Evolutionary conservation across 2,797 vertebrate species (phyloP).

Genomic region (Ataeniobius toweri): DNA sequence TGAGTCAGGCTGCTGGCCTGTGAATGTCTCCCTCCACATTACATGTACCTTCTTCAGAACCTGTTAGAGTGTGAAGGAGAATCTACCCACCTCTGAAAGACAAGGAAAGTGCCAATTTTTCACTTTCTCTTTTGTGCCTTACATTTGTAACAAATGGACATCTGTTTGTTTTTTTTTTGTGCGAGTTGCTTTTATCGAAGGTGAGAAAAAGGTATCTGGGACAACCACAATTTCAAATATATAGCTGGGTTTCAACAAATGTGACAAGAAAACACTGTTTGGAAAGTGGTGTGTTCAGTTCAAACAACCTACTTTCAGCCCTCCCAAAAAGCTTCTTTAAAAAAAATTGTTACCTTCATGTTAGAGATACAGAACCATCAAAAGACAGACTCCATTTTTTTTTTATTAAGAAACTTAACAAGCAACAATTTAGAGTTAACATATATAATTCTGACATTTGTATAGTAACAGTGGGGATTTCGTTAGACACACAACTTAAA

Average conservation of each 20-base stretch:
- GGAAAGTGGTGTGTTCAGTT: not conserved
- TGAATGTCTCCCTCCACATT: slow-evolving; percentile 73
- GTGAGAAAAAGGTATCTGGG: slow-evolving; percentile 14
- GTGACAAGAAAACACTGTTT: slow-evolving; percentile 9
- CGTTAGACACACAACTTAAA: no score
- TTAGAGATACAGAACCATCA: not conserved
- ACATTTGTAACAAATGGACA: slow-evolving; percentile 38
- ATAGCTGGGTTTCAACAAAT: slow-evolving; percentile 4
- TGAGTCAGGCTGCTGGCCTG: slow-evolving; percentile 66
- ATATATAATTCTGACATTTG: not conserved
- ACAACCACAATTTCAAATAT: slow-evolving; percentile 25
- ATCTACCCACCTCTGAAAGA: slow-evolving; percentile 58
- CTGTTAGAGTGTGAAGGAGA: slow-evolving; percentile 79
- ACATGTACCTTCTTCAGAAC: slow-evolving; percentile 70
- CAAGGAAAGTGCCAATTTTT: slow-evolving; percentile 54
- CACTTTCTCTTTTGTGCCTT: slow-evolving; percentile 25
- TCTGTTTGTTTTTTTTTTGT: slow-evolving; percentile 17
- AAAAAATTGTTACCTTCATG: not conserved
- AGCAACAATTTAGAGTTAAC: not conserved
- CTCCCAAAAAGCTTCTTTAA: not conserved
- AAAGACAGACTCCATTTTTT: not conserved
- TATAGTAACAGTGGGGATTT: no score
- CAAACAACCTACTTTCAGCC: not conserved
- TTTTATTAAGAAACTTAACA: not conserved
- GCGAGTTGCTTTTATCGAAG: slow-evolving; percentile 25